Conservation (phyloP, 2,113 vertebrate genomes). For the Erpornis zantholeuca region DNA sequence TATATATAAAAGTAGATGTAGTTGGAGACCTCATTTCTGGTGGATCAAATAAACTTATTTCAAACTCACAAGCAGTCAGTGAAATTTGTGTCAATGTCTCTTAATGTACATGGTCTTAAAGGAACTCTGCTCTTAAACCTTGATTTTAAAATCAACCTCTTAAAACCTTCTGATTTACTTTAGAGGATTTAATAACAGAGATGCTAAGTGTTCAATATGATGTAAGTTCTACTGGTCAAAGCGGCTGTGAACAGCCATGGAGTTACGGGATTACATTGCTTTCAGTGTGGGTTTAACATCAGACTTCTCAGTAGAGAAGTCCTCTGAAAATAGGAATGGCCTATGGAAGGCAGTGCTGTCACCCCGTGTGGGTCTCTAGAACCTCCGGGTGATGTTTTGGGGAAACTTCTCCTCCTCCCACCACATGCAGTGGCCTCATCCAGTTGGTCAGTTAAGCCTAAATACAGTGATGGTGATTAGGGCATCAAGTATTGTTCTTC, state of each 20-base stretch:
- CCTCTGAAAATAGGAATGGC: background rate
- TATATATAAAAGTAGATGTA: background rate
- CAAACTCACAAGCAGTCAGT: background rate
- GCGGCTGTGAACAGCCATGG: fast-evolving
- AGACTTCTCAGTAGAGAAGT: background rate
- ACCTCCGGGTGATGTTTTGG: background rate
- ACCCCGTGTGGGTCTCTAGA: background rate
- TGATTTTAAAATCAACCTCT: no score
- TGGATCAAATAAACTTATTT: background rate
- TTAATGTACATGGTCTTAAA: background rate
- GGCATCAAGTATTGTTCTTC: background rate
- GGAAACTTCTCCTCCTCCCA: background rate
- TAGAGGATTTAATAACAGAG: background rate
- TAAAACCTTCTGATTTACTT: background rate
- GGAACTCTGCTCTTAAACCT: background rate
- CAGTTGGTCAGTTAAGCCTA: background rate
- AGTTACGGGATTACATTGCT: background rate
- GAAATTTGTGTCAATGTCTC: background rate
- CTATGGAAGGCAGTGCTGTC: background rate
- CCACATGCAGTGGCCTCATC: background rate
- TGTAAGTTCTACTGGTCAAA: background rate
- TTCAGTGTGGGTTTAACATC: background rate
- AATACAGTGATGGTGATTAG: fast-evolving
- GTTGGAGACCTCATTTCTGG: background rate
- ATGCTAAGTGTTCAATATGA: background rate